Evolutionary conservation across 2,797 vertebrate genomes (phyloP).

Genomic region (Enteromius fasciolatus): DNA sequence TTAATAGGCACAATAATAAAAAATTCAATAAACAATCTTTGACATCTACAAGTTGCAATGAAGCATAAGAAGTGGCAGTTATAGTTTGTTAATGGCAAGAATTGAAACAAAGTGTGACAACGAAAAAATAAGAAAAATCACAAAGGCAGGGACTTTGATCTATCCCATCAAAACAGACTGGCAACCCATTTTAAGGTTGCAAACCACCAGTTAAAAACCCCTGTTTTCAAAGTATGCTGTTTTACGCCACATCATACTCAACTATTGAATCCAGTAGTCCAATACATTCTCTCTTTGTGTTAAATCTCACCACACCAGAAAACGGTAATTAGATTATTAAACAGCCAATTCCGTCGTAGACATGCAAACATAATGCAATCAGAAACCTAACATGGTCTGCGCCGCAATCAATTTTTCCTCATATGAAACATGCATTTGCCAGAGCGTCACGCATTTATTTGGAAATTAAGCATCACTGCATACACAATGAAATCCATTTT

Average conservation of each 20-base stretch:
- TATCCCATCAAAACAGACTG: not conserved
- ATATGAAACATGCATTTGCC: constrained; percentile 33
- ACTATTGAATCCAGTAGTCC: not conserved
- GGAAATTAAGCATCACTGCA: constrained; percentile 56
- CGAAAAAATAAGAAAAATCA: not conserved
- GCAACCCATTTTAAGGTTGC: not conserved
- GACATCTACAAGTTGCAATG: not conserved
- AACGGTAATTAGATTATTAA: constrained; percentile 24
- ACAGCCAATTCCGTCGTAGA: constrained; percentile 15
- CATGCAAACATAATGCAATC: constrained; percentile 33
- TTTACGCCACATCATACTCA: not conserved
- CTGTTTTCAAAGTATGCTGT: not conserved
- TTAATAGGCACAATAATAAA: not conserved
- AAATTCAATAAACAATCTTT: not conserved
- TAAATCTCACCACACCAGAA: constrained; percentile 1
- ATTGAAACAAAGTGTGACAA: too few species aligned
- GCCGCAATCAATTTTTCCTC: constrained; percentile 16
- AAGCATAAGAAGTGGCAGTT: not conserved
- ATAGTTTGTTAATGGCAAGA: too few species aligned
- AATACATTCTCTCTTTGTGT: not conserved
- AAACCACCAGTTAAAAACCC: not conserved
- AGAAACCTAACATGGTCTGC: constrained; percentile 23
- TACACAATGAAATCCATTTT: constrained; percentile 16
- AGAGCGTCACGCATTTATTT: constrained; percentile 16
- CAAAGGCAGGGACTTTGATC: not conserved